These are phyloP conservation scores for Coelopa frigida DNA, from an alignment of 1,140 invertebrate genomes.

Conservation along the genomic window DNA sequence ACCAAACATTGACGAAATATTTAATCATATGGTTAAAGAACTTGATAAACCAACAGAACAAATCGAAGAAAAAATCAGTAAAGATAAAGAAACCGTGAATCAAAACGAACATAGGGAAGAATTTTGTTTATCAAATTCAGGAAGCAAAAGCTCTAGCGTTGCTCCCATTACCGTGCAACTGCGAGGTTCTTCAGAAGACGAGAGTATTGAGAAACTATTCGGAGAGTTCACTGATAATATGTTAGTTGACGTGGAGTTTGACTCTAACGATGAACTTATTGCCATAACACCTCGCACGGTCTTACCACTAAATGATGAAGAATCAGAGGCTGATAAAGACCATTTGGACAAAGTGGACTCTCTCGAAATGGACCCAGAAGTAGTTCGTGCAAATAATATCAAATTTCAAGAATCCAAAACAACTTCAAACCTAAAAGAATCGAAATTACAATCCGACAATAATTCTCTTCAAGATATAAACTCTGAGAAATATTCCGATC, in stretches of 20 bases:
- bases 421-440: no score
- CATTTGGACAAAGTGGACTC: constrained; percentile 21
- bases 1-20: not conserved
- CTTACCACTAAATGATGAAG: constrained; percentile 1
- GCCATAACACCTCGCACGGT: constrained; percentile 26
- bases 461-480: no score
- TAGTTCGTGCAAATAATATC: no score
- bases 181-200: constrained; percentile 36
- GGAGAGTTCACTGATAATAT: constrained; percentile 36
- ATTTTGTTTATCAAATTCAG: no score
- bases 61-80: not conserved
- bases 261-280: constrained; percentile 38
- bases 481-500: no score
- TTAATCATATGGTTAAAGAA: no score
- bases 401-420: no score
- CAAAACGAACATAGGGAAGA: no score
- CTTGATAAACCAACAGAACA: no score
- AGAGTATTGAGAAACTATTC: constrained; percentile 40
- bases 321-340: constrained; percentile 18
- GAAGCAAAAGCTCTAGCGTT: constrained; percentile 39
- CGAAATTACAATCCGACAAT: no score
- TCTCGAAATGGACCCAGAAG: constrained; percentile 5
- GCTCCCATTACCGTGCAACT: constrained; percentile 31
- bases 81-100: not conserved
- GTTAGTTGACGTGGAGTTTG: constrained; percentile 38